Evolutionary conservation across 1,140 invertebrate genomes (phyloP).

Genomic region (Melipona quadrifasciata): DNA sequence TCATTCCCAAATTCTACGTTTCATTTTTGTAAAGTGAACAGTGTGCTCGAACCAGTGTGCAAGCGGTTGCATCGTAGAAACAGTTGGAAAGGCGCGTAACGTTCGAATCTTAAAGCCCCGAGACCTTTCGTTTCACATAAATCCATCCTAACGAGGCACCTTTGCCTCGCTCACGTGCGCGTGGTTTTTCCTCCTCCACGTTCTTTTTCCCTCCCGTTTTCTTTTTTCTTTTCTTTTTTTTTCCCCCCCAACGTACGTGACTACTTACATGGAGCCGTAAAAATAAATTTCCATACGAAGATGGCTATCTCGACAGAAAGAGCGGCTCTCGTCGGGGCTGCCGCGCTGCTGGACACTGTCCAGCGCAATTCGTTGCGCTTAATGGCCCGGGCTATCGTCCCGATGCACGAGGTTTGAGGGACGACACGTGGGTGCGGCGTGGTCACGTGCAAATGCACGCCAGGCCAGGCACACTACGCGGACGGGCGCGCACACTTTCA

Average conservation of each 20-base stretch:
- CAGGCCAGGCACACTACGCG: neutral
- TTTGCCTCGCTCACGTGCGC: neutral
- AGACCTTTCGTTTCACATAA: neutral
- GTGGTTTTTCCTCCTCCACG: neutral
- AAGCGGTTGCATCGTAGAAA: too few species aligned
- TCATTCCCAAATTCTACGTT: too few species aligned
- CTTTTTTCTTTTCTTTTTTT: neutral
- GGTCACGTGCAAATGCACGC: conserved; percentile 49
- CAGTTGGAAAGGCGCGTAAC: too few species aligned
- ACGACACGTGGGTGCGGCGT: conserved; percentile 71
- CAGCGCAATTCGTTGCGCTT: conserved; percentile 41
- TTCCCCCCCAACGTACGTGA: neutral
- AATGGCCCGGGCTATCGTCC: conserved; percentile 33
- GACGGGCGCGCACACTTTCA: conserved; percentile 7
- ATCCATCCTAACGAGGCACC: neutral
- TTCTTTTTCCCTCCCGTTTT: neutral
- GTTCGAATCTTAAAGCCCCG: neutral
- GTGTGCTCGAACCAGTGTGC: too few species aligned
- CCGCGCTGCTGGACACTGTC: conserved; percentile 6
- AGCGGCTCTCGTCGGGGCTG: neutral
- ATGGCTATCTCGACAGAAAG: conserved; percentile 16
- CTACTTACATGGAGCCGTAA: conserved; percentile 1
- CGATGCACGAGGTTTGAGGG: conserved; percentile 49
- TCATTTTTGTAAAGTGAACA: too few species aligned
- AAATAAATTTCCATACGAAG: conserved; percentile 28